phyloP scores from a whole-genome alignment of 2,888 invertebrate species.

The Stenotaenia linearis region DNA sequence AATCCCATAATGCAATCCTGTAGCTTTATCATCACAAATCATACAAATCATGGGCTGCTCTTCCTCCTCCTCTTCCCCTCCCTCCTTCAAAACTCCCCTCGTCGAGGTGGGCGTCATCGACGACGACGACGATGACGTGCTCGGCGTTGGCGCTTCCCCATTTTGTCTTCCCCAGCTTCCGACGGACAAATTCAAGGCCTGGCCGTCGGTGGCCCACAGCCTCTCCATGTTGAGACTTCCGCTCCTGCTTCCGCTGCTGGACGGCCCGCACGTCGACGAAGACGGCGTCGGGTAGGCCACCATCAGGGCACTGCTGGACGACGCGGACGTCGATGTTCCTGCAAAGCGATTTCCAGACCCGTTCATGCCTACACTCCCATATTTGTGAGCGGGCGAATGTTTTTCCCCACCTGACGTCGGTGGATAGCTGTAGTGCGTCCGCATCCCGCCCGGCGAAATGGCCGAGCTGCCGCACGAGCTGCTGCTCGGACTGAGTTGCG shows the following conservation, averaged over 20 bases:
- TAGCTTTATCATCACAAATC: conserved; percentile 97
- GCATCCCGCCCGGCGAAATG: not conserved
- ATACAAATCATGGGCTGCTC: conserved; percentile 94
- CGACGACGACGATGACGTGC: not conserved
- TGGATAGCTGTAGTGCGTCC: conserved; percentile 29
- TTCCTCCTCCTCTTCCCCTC: conserved; percentile 64
- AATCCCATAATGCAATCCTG: conserved; percentile 96
- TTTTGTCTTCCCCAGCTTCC: conserved; percentile 48
- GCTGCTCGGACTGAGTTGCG: conserved; percentile 37
- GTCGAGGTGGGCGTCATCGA: not conserved
- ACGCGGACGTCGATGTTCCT: not conserved
- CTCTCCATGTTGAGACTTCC: conserved; percentile 74
- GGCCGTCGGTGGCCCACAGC: conserved; percentile 67
- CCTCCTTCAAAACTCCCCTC: conserved; percentile 50
- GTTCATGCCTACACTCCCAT: not conserved
- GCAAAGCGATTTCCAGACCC: conserved; percentile 21
- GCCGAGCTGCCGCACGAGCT: conserved; percentile 28
- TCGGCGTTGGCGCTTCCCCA: conserved; percentile 43
- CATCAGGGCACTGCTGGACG: conserved; percentile 10
- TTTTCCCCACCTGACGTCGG: conserved; percentile 21
- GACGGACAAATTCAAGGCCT: conserved; percentile 38
- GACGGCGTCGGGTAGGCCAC: conserved; percentile 34
- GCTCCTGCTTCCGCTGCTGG: conserved; percentile 4
- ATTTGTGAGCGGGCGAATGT: conserved; percentile 5
- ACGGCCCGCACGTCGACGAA: conserved; percentile 37